Evolutionary conservation across 92 coral and sea anemone genomes (phyloP), one percentile per base, ranked within the genome.

Genomic region (Virgularia gustaviana): DNA sequence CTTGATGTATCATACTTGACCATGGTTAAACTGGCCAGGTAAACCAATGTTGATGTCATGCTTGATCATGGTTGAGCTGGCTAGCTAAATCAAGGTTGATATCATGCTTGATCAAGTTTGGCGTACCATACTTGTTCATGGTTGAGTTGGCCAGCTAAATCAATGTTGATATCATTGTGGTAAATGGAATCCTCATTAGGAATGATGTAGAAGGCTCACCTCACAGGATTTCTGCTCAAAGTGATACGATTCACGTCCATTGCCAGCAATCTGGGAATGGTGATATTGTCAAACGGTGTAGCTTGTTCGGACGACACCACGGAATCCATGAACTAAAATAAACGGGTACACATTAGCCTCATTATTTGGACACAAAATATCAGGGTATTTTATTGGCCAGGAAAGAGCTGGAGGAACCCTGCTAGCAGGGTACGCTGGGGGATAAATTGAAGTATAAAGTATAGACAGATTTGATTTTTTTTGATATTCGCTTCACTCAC

Each of bases 161-260:
- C n/a, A n/a, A n/a, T n/a, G n/a, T n/a, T n/a, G n/a, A n/a, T n/a
- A n/a, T n/a, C n/a, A n/a, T n/a, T n/a, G n/a, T n/a, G n/a, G n/a
- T n/a, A n/a, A n/a, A n/a, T n/a, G n/a, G n/a, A n/a, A n/a, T n/a
- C n/a, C n/a, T n/a, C n/a, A n/a, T n/a, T n/a, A n/a, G n/a, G n/a
- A n/a, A n/a, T n/a, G n/a, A n/a, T n/a, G n/a, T n/a, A n/a, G n/a
- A 20, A 42, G 8, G 33, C 71, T 32, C 64, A 92, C 98, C 98
- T 89, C 28, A 85, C 82, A 29, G 85, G 81, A 47, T 85, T 89
- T 55, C 88, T 91, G 57, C 96, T 86, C n/a, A 92, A 68, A 88
- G 87, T 87, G 79, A 89, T 82, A 23, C 98, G 88, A 72, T 92
- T 92, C 3, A 92, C 90, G 51, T 92, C 98, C 51, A 92, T 87